These are phyloP conservation scores for Alligator mississippiensis DNA, from an alignment of 2,113 vertebrate species.

Conservation along the genomic window DNA sequence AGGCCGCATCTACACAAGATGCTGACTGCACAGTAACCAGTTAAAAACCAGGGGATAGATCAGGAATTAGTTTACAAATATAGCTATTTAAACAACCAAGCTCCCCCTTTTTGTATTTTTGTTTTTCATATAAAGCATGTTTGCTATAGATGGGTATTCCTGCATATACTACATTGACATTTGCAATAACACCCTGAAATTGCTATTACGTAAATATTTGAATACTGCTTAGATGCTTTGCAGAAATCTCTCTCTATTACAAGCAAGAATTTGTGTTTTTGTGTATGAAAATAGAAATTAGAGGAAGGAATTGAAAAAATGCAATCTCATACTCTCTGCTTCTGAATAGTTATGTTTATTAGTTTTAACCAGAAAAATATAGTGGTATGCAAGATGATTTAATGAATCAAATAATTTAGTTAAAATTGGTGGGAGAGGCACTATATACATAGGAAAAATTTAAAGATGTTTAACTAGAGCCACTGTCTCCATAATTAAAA, in stretches of 20 bases:
- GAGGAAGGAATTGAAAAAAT: neutral
- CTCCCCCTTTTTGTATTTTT: neutral
- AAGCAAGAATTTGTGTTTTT: too few relatives aligned
- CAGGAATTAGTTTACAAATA: neutral
- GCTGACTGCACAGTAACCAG: too few relatives aligned
- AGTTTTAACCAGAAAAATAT: neutral
- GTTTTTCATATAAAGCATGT: neutral
- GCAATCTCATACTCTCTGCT: neutral
- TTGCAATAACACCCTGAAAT: neutral
- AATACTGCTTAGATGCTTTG: neutral
- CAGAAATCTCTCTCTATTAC: too few relatives aligned
- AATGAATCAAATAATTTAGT: neutral
- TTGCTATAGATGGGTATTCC: neutral
- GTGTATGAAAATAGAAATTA: too few relatives aligned
- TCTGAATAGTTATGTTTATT: neutral
- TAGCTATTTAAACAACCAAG: neutral
- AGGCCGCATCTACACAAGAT: too few relatives aligned
- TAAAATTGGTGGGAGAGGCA: neutral
- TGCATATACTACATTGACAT: neutral
- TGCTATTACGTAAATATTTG: neutral
- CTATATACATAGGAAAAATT: neutral
- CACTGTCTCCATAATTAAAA: neutral
- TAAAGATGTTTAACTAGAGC: neutral
- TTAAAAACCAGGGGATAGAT: accelerated
- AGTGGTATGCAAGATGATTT: neutral